Evolutionary conservation across 2,888 invertebrate genomes (phyloP).

Genomic region (Pachliopta kotzebuea): DNA sequence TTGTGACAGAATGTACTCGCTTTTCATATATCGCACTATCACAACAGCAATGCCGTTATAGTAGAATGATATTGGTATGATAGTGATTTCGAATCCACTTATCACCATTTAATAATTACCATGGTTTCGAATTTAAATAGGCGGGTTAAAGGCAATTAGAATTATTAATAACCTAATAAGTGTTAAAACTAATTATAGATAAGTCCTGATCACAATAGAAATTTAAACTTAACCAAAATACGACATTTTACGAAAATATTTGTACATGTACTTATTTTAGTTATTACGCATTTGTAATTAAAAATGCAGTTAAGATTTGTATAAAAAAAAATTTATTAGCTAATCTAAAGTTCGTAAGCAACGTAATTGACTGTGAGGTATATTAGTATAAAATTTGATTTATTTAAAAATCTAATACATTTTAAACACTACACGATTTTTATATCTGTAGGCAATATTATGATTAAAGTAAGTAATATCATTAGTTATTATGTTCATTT

Average conservation of each 20-base stretch:
- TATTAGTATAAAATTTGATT: not conserved
- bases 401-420: not conserved
- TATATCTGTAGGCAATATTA: slow-evolving; percentile 4
- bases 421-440: not conserved
- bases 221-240: too few species aligned
- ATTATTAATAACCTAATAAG: not conserved
- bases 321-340: not conserved
- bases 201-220: too few species aligned
- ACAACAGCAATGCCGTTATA: too few species aligned
- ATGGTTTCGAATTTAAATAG: too few species aligned
- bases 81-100: too few species aligned
- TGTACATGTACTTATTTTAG: too few species aligned
- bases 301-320: not conserved
- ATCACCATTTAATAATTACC: too few species aligned
- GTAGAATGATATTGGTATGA: too few species aligned
- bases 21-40: too few species aligned
- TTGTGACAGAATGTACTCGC: too few species aligned
- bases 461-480: slow-evolving; percentile 4
- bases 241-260: too few species aligned
- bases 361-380: not conserved
- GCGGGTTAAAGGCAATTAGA: not conserved
- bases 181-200: not conserved
- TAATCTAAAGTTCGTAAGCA: not conserved
- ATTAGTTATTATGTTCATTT: slow-evolving; percentile 11
- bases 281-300: too few species aligned